These are phyloP conservation scores for Phrynocephalus forsythii DNA, from an alignment of 2,797 vertebrate genomes.

Conservation along the genomic window DNA sequence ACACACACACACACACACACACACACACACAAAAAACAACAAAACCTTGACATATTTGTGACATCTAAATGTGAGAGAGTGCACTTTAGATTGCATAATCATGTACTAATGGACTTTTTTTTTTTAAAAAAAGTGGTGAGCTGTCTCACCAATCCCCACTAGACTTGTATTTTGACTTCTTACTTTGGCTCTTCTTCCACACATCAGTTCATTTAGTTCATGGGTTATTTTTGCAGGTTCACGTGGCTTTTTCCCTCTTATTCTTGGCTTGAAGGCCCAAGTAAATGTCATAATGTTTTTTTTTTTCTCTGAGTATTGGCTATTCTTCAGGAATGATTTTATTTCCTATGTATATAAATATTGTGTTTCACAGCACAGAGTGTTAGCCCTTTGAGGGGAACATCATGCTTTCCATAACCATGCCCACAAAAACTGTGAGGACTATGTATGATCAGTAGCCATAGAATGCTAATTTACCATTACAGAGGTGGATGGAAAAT, in stretches of 20 bases:
- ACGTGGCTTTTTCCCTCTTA: neutral
- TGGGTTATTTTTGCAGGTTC: neutral
- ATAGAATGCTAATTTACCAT: neutral
- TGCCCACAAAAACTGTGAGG: neutral
- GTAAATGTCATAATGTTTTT: neutral
- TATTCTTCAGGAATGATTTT: neutral
- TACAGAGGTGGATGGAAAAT: neutral
- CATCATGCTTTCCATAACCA: neutral
- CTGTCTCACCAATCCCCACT: neutral
- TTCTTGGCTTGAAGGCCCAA: neutral
- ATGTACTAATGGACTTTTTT: neutral
- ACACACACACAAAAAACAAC: neutral
- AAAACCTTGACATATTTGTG: neutral
- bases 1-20: neutral
- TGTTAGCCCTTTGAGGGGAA: too few relatives aligned
- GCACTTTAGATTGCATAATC: neutral
- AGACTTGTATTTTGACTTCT: neutral
- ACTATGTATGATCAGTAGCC: neutral
- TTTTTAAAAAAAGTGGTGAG: neutral
- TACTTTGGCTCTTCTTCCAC: neutral
- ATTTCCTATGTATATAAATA: neutral
- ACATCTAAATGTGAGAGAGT: neutral
- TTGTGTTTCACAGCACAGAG: neutral
- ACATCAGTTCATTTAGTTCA: neutral
- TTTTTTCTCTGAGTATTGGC: neutral